Evolutionary conservation across 2,797 vertebrate species (phyloP), one percentile per base, ranked within the genome.

Genomic region (Gallinago solitaria): DNA sequence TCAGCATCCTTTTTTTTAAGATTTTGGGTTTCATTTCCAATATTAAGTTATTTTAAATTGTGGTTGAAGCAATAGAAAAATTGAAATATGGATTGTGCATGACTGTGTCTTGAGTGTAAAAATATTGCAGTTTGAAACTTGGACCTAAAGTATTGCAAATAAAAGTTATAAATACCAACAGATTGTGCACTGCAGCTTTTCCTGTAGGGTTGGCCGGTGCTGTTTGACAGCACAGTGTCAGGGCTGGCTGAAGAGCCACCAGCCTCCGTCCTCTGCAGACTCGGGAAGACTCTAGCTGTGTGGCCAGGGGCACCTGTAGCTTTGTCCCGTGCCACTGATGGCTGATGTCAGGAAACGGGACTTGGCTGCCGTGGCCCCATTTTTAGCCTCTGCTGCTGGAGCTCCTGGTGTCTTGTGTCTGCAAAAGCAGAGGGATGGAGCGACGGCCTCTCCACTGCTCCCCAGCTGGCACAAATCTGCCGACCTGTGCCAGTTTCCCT

Each of bases 71-170:
- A 99, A 99, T 99, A 99, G 99, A 99, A 98, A 98, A 99, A 99
- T 99, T 99, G 98, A 99, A 99, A 98, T 99, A 99, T 98, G 99
- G 99, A 99, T 99, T 98, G 99, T 99, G 99, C 99, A 99, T 99
- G 99, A 99, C 98, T 99, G 99, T 99, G 99, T 99, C 98, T 99
- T 99, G 99, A 99, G 99, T 99, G 99, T 99, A 99, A 99, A 98
- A 98, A 98, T 98, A 99, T 98, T 98, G 98, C 99, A 99, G 99
- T 99, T 99, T 99, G 98, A 98, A 98, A 99, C 98, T 98, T 99
- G 98, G 99, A 99, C 98, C 98, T 99, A 99, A 99, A 98, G 97
- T 98, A 98, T 98, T 98, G 98, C 97, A 98, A 98, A 98, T 98
- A 98, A 98, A 98, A 98, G 96, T 95, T 97, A 98, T 96, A 98